phyloP scores from a whole-genome alignment of 2,888 invertebrate genomes.

The Ormyrus rosae region DNA sequence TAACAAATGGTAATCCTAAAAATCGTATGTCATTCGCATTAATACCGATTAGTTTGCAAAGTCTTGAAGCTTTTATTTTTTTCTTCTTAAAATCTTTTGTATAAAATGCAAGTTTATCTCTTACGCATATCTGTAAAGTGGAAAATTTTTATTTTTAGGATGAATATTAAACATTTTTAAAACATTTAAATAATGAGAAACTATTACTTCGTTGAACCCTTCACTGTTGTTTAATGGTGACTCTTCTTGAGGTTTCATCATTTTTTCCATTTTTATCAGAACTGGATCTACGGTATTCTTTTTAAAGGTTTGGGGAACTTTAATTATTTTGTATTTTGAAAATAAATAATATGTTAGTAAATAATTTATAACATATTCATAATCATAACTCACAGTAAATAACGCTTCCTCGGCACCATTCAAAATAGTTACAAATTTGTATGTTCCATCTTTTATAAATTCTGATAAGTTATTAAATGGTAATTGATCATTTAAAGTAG shows the following conservation, averaged over 20 bases:
- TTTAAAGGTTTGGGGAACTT: not conserved
- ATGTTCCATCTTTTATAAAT: slow-evolving; percentile 25
- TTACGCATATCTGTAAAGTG: too few species aligned
- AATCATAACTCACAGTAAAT: slow-evolving; percentile 12
- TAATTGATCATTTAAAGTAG: not conserved
- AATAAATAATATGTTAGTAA: not conserved
- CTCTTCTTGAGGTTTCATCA: not conserved
- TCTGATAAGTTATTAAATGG: slow-evolving; percentile 19
- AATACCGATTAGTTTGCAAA: not conserved
- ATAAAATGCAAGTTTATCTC: too few species aligned
- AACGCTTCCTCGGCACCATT: slow-evolving; percentile 19
- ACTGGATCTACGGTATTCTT: not conserved
- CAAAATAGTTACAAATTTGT: slow-evolving; percentile 17
- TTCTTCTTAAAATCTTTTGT: not conserved
- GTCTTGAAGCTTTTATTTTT: not conserved
- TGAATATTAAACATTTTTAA: not conserved
- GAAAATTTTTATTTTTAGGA: not conserved
- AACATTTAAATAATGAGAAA: not conserved
- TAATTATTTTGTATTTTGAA: too few species aligned
- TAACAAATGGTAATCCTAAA: too few species aligned
- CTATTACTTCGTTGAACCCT: not conserved
- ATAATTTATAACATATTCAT: not conserved
- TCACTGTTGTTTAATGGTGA: slow-evolving; percentile 1
- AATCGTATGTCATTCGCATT: too few species aligned
- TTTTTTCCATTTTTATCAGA: not conserved